Conservation (phyloP, 2,888 invertebrate genomes). For the Chydorus sphaericus region DNA sequence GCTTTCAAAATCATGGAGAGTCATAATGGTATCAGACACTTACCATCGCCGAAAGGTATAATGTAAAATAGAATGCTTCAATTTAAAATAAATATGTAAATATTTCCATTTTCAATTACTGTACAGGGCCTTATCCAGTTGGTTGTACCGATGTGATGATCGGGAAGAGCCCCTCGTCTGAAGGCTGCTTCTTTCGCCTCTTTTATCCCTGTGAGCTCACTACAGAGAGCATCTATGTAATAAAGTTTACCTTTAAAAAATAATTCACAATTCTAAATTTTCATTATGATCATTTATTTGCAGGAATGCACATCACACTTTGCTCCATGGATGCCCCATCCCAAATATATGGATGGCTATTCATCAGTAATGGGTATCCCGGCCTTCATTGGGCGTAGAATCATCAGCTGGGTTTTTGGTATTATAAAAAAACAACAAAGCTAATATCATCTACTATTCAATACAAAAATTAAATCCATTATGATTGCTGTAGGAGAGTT, state of each 20-base stretch:
- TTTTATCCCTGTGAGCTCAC: slow-evolving; percentile 43
- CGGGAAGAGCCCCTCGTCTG: slow-evolving; percentile 21
- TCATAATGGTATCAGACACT: not conserved
- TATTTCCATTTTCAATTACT: not conserved
- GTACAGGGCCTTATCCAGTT: slow-evolving; percentile 36
- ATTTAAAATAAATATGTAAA: not conserved
- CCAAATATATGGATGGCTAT: slow-evolving; percentile 39
- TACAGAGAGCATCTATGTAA: slow-evolving; percentile 32
- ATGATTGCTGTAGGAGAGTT: slow-evolving; percentile 28
- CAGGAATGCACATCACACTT: slow-evolving; percentile 35
- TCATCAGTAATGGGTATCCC: slow-evolving; percentile 31
- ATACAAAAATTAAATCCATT: not conserved
- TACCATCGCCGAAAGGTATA: not conserved
- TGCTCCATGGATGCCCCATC: slow-evolving; percentile 40
- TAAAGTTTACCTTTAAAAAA: slow-evolving; percentile 16
- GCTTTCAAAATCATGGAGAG: no score
- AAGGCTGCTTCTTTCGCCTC: slow-evolving; percentile 38
- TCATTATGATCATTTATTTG: slow-evolving; percentile 19
- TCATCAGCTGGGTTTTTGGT: slow-evolving; percentile 26
- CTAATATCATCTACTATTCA: not conserved
- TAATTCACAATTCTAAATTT: slow-evolving; percentile 2
- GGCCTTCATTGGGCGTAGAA: slow-evolving; percentile 25
- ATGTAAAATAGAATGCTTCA: not conserved
- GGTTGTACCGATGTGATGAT: slow-evolving; percentile 44
- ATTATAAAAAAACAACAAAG: not conserved